Evolutionary conservation across 2,888 invertebrate species (phyloP), one percentile per base, ranked within the genome.

Genomic region (Amitus sp.): DNA sequence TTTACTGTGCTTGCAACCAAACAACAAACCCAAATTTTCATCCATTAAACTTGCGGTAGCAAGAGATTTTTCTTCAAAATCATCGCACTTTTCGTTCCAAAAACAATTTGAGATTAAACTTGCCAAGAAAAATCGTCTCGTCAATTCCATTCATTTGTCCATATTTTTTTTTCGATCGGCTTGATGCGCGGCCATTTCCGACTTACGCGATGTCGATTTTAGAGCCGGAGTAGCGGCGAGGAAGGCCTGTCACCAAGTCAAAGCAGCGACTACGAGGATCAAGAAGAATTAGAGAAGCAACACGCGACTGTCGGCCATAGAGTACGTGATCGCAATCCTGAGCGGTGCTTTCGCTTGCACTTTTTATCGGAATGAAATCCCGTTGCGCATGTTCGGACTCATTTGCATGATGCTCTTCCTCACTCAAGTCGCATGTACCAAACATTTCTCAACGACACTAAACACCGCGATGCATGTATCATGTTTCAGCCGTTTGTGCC

Each of bases 231-330:
- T 79, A 86, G 86, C 69, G 86, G 86, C 65, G 84, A 86, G 72
- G 86, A 86, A 65, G 86, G 85, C 54, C 76, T 85, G 48, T 89
- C 89, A 56, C 88, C 89, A 53, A 88, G 87, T 78, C 88, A 88
- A 67, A 88, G 88, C 78, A 88, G 88, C 68, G 89, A 89, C 83
- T 89, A 89, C 81, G 89, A 89, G 82, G 87, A 87, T 77, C 88
- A 88, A 77, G 89, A 89, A 66, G 87, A 88, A 69, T 85, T 86
- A 73, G 84, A 82, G 72, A 86, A 85, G 77, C 88, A 85, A 73
- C 85, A 88, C 80, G 85, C 87, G 74, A 87, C 87, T 70, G 87
- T 87, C 69, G 86, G 88, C 74, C 88, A 88, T 83, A 87, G 87
- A 84, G 88, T 88, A 86, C 85, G 85, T 85, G 79, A 77, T 67